Percentiles rank a stretch among this genome's conserved stretches.
These are phyloP conservation scores for Drosophila fungiperda DNA, from an alignment of 2,888 invertebrate species.

Conservation along the genomic window DNA sequence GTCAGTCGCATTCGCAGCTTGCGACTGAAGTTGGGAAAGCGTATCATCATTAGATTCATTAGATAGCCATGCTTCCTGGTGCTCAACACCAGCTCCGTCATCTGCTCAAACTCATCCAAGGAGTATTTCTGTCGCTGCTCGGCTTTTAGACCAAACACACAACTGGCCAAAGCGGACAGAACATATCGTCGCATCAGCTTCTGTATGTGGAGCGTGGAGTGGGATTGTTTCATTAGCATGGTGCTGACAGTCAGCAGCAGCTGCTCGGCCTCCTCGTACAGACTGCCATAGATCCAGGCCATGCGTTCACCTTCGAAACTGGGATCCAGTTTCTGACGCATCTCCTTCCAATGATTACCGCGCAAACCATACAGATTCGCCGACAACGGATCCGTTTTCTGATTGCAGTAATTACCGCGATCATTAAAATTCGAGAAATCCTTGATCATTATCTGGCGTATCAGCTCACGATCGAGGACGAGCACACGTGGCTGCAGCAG, in stretches of 20 bases:
- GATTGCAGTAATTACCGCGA: slow-evolving; percentile 83
- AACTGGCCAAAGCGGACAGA: slow-evolving; percentile 71
- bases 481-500: slow-evolving; percentile 77
- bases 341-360: slow-evolving; percentile 84
- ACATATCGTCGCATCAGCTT: slow-evolving; percentile 76
- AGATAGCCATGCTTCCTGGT: slow-evolving; percentile 70
- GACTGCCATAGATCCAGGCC: slow-evolving; percentile 74
- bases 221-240: slow-evolving; percentile 67
- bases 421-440: slow-evolving; percentile 84
- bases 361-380: slow-evolving; percentile 84
- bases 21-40: slow-evolving; percentile 76
- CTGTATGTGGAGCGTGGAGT: slow-evolving; percentile 72
- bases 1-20: slow-evolving; percentile 68
- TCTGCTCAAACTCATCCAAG: slow-evolving; percentile 74
- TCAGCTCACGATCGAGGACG: slow-evolving; percentile 81
- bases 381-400: slow-evolving; percentile 84
- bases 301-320: slow-evolving; percentile 82
- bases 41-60: slow-evolving; percentile 68
- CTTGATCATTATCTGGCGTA: slow-evolving; percentile 82
- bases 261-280: slow-evolving; percentile 65
- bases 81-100: slow-evolving; percentile 76
- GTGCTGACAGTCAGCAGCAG: slow-evolving; percentile 58
- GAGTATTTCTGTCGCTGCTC: slow-evolving; percentile 64
- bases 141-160: slow-evolving; percentile 75
- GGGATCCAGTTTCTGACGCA: slow-evolving; percentile 84